Evolutionary conservation across 1,140 invertebrate species (phyloP).

Genomic region (Eurosta solidaginis): DNA sequence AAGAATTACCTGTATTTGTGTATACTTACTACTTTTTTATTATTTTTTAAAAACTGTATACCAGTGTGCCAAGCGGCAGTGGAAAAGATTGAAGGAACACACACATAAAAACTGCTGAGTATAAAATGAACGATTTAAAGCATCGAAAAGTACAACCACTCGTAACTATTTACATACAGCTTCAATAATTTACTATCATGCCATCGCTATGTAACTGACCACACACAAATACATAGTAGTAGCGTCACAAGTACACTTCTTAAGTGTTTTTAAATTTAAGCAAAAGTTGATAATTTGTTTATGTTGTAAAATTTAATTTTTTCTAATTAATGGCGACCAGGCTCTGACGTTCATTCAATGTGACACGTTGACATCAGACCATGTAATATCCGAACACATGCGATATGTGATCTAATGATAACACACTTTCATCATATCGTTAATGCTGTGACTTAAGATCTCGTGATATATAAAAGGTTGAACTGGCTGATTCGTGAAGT

Average conservation of each 20-base stretch:
- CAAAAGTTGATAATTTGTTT: too few relatives aligned
- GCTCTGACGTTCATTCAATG: too few relatives aligned
- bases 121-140: neutral
- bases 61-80: neutral
- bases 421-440: too few relatives aligned
- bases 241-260: neutral
- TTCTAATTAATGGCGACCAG: too few relatives aligned
- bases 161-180: neutral
- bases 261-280: neutral
- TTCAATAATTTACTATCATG: neutral
- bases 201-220: neutral
- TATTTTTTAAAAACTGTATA: neutral
- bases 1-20: neutral
- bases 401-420: too few relatives aligned
- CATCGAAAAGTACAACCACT: neutral
- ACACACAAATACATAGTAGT: neutral
- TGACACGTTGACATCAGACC: too few relatives aligned
- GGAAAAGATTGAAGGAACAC: neutral
- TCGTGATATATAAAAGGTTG: too few relatives aligned
- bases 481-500: too few relatives aligned
- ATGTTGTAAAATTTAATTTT: too few relatives aligned
- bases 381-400: too few relatives aligned
- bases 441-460: too few relatives aligned
- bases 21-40: neutral
- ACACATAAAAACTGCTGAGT: too few relatives aligned